phyloP scores from a whole-genome alignment of 2,888 invertebrate species.

The Zeuzera pyrina region DNA sequence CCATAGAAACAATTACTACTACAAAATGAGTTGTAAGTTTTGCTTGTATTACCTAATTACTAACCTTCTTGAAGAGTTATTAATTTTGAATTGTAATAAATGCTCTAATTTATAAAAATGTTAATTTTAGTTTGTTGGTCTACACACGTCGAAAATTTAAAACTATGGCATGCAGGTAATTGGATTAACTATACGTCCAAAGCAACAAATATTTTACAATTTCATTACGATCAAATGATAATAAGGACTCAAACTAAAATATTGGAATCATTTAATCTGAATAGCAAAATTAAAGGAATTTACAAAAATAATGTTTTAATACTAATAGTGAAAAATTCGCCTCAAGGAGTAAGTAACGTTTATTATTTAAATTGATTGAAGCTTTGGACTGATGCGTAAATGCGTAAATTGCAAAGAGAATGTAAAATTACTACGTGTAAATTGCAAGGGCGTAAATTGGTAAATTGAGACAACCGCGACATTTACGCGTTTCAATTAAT shows the following conservation, averaged over 20 bases:
- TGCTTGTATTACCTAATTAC: too few relatives aligned
- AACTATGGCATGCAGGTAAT: slow-evolving; percentile 35
- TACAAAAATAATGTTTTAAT: slow-evolving; percentile 47
- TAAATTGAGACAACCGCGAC: too few relatives aligned
- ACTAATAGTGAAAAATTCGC: slow-evolving; percentile 26
- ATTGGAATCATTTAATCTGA: slow-evolving; percentile 44
- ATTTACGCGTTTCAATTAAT: too few relatives aligned
- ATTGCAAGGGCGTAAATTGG: too few relatives aligned
- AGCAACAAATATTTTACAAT: slow-evolving; percentile 22
- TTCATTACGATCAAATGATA: slow-evolving; percentile 43
- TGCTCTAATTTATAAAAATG: too few relatives aligned
- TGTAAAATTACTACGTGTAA: too few relatives aligned
- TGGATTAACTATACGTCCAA: slow-evolving; percentile 39
- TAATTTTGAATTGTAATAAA: too few relatives aligned
- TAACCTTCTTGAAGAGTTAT: too few relatives aligned
- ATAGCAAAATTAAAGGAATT: slow-evolving; percentile 46
- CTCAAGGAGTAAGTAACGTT: slow-evolving; percentile 29
- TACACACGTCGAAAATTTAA: slow-evolving; percentile 39
- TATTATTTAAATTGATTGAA: slow-evolving; percentile 1
- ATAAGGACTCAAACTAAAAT: slow-evolving; percentile 35
- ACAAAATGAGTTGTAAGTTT: too few relatives aligned
- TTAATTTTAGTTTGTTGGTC: slow-evolving; percentile 28
- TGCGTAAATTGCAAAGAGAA: too few relatives aligned
- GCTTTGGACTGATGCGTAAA: neutral
- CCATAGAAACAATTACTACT: too few relatives aligned